These are phyloP conservation scores for Ciconia maguari DNA, from an alignment of 2,113 vertebrate genomes.

Conservation along the genomic window DNA sequence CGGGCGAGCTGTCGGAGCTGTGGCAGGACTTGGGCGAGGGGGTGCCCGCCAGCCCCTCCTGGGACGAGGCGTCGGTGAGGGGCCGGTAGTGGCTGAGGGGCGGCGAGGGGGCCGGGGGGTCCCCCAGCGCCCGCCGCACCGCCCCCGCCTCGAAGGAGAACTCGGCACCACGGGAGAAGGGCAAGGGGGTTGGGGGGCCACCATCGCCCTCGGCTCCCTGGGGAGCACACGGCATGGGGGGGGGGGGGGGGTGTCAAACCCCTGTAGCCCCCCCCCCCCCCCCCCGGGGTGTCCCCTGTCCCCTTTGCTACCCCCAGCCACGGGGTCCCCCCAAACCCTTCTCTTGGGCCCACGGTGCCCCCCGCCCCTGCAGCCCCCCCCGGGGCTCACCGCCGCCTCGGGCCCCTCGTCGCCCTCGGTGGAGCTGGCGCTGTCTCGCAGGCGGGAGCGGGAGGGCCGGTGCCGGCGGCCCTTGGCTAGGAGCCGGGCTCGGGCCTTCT, in stretches of 20 bases:
- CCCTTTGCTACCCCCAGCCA: neutral
- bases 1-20: conserved; percentile 80
- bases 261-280: neutral
- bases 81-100: conserved; percentile 79
- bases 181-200: conserved; percentile 62
- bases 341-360: neutral
- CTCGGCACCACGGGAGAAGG: conserved; percentile 54
- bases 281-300: no score
- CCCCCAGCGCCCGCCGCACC: conserved; percentile 72
- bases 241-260: neutral
- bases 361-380: neutral
- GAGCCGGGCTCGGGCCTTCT: conserved; percentile 88
- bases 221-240: neutral
- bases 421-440: conserved; percentile 88
- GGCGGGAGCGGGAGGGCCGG: conserved; percentile 83
- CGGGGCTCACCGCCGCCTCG: conserved; percentile 70
- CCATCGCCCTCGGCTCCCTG: conserved; percentile 73
- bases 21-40: conserved; percentile 79
- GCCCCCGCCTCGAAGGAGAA: conserved; percentile 81
- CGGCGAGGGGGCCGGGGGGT: conserved; percentile 64
- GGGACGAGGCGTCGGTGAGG: conserved; percentile 82
- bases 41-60: conserved; percentile 80
- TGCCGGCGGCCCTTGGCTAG: conserved; percentile 82
- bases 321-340: neutral
- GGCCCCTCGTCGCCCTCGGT: conserved; percentile 85